Evolutionary conservation across 53 echinoderm and acorn worm genomes (phyloP), one percentile per base, ranked within the genome.

Genomic region (Holothuria leucospilota): DNA sequence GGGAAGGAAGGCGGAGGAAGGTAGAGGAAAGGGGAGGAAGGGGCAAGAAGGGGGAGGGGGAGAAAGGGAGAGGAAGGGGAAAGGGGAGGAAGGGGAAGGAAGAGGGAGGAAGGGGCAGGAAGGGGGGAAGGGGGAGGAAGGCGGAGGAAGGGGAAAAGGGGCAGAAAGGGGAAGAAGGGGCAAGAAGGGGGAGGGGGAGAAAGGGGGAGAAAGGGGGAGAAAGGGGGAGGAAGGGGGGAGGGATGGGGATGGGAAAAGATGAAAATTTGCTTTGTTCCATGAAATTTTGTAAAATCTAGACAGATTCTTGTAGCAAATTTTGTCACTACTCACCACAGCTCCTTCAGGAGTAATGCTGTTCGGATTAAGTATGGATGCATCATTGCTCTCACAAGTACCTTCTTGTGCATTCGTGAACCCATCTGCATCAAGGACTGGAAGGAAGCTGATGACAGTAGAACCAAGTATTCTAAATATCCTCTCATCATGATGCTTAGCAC

Each of bases 391-490:
- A 86, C 97, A 95, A 53, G 93, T 88, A 14, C 91, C 90, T 51
- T 92, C 86, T 2, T 62, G 69, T 1, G 94, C 86, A 23, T 84
- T 25, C 24, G 52, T 6, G 52, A 93, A 97, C n/a, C 94, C 94
- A 80, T 97, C 94, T 15, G 89, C 53, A 81, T 97, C 97, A 7
- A 95, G 18, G 21, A 90, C 84, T 26, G 97, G 97, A 21, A 97
- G 81, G 59, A 97, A 88, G 6, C 78, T 85, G 28, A 97, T 73
- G 26, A 66, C 59, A 9, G 92, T 89, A 26, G 63, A 79, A 56
- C 90, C 91, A 66, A 97, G 86, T 20, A 97, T 69, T 68, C 86
- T 74, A 10, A 49, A 59, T 21, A 94, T 90, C 20, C 85, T 85
- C 29, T 80, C 59, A 82, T 96, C 94, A 24, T 85, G 74, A 25